Percentiles rank a stretch among this genome's conserved stretches.
These are phyloP conservation scores for Clepsis dumicolana DNA, from an alignment of 2,888 invertebrate genomes.

Conservation along the genomic window DNA sequence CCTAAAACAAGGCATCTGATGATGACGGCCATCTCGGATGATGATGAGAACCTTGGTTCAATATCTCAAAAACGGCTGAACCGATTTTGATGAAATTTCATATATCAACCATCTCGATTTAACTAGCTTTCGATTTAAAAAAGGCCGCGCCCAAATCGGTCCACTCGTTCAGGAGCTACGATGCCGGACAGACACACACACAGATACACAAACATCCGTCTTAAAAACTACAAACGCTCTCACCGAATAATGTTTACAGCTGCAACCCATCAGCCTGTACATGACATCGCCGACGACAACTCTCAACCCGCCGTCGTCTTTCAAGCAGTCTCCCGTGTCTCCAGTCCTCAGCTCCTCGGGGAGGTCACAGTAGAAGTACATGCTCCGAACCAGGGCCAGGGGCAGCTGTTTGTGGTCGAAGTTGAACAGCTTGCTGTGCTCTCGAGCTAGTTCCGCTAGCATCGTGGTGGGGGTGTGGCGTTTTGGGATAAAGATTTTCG, in stretches of 20 bases:
- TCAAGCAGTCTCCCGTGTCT: slow-evolving; percentile 48
- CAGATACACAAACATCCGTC: too few relatives aligned
- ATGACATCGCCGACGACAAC: slow-evolving; percentile 64
- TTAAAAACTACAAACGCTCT: slow-evolving; percentile 58
- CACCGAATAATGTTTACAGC: slow-evolving; percentile 89
- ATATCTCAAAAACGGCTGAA: too few relatives aligned
- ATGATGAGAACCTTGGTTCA: too few relatives aligned
- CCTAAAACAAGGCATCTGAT: too few relatives aligned
- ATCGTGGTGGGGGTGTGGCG: slow-evolving; percentile 62
- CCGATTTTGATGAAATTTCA: too few relatives aligned
- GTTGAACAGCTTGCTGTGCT: slow-evolving; percentile 60
- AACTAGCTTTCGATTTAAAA: too few relatives aligned
- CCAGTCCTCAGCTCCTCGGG: slow-evolving; percentile 64
- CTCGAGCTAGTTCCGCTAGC: slow-evolving; percentile 62
- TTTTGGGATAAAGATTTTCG: slow-evolving; percentile 64
- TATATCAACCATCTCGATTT: too few relatives aligned
- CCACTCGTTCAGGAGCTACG: too few relatives aligned
- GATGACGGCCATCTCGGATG: too few relatives aligned
- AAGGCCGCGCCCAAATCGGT: too few relatives aligned
- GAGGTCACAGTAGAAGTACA: slow-evolving; percentile 75
- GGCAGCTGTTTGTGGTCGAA: slow-evolving; percentile 61
- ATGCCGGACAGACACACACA: too few relatives aligned
- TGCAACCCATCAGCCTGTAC: slow-evolving; percentile 84
- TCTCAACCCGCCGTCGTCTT: slow-evolving; percentile 54
- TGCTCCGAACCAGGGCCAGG: slow-evolving; percentile 66